Conservation (phyloP, 2,797 vertebrate genomes). For the Alfaro cultratus region DNA sequence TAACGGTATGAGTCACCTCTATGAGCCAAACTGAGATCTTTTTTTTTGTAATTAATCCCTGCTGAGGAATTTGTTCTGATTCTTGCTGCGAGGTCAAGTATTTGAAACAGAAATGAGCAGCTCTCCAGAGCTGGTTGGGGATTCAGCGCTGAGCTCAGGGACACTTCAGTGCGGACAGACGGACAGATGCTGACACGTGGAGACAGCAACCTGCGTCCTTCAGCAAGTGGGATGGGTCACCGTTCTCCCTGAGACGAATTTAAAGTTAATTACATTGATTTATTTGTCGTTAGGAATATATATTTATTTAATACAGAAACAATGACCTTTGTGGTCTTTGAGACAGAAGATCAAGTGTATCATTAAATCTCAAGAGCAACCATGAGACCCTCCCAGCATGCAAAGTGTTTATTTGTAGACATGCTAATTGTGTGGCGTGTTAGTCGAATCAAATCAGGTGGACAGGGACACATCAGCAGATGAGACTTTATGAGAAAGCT, state of each 20-base stretch:
- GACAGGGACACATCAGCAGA: neutral
- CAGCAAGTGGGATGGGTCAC: constrained; percentile 18
- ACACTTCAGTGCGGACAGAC: constrained; percentile 35
- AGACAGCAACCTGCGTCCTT: constrained; percentile 32
- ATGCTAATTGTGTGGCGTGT: neutral
- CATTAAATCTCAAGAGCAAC: constrained; percentile 2
- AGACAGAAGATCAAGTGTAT: constrained; percentile 15
- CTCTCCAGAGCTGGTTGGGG: constrained; percentile 24
- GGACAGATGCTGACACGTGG: constrained; percentile 42
- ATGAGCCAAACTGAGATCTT: constrained; percentile 31
- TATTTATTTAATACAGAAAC: constrained; percentile 17
- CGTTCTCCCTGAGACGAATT: constrained; percentile 15
- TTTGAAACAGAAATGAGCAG: constrained; percentile 23
- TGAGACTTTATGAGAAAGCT: neutral
- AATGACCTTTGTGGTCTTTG: constrained; percentile 21
- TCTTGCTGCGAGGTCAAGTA: constrained; percentile 42
- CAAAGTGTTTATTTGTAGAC: constrained; percentile 1
- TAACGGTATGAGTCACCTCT: constrained; percentile 37
- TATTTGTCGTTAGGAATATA: constrained; percentile 17
- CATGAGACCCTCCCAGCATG: neutral
- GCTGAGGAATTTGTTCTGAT: constrained; percentile 42
- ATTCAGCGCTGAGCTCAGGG: constrained; percentile 55
- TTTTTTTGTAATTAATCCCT: constrained; percentile 63
- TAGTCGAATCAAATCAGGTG: neutral
- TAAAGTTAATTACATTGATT: constrained; percentile 35